Evolutionary conservation across 2,888 invertebrate species (phyloP).

Genomic region (Parnassius apollo): DNA sequence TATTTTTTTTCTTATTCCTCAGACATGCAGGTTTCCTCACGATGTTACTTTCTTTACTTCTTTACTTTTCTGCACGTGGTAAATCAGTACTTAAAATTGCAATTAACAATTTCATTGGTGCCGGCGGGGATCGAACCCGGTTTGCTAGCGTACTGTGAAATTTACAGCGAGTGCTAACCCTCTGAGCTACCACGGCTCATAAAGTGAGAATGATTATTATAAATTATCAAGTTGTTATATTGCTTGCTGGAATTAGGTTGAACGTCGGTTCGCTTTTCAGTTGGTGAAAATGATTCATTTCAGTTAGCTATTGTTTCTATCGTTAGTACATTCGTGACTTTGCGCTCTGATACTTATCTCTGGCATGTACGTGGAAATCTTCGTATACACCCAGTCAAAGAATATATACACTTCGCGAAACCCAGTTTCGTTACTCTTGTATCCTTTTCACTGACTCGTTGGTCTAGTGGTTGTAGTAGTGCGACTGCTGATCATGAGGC

Average conservation of each 20-base stretch:
- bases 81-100: too few species aligned
- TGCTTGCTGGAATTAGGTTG: conserved; percentile 8
- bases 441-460: conserved; percentile 6
- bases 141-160: too few species aligned
- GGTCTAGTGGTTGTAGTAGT: too few species aligned
- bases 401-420: not conserved
- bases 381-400: conserved; percentile 3
- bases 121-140: too few species aligned
- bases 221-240: conserved; percentile 2
- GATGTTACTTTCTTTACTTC: too few species aligned
- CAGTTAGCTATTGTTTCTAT: conserved; percentile 50
- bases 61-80: too few species aligned
- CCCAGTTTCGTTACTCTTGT: conserved; percentile 9
- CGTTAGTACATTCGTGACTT: conserved; percentile 63
- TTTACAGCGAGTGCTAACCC: too few species aligned
- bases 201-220: not conserved
- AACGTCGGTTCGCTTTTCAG: conserved; percentile 35
- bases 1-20: too few species aligned
- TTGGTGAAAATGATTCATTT: conserved; percentile 42
- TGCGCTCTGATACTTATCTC: conserved; percentile 63
- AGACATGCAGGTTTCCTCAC: too few species aligned
- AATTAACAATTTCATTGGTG: too few species aligned
- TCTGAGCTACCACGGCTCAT: too few species aligned
- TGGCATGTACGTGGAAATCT: conserved; percentile 28
- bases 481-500: too few species aligned